Evolutionary conservation across 64 coral and sea anemone species (phyloP), one percentile per base, ranked within the genome.

Genomic region (Porites lutea): DNA sequence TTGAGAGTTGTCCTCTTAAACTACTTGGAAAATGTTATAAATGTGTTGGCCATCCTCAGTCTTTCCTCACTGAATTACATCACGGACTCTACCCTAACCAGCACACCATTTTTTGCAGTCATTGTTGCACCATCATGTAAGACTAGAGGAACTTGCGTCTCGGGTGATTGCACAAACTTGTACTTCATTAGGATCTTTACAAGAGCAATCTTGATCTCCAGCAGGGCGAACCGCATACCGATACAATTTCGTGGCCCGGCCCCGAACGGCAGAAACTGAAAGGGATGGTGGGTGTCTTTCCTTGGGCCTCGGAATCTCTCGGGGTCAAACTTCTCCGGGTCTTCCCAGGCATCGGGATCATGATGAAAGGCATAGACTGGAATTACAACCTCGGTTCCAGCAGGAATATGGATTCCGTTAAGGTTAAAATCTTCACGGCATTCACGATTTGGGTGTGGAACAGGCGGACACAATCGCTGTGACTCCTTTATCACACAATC

Each of bases 291-390:
- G 63, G 23, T 60, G 19, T 68, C 64, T 50, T 88, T 71, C 8
- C 45, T 52, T 2, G 75, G 18, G 6, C 70, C 81, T 14, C 75
- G 86, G 86, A 93, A 93, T 53, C 92, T 79, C 43, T 93, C 86
- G 18, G 92, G 92, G 52, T 93, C 78, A 53, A 93, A 93, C 86
- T 74, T 93, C 2, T 60, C 76, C 12, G 86, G 84, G 3, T 93
- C 54, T 43, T 76, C 48, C 92, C 92, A 93, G 16, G 82, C 77
- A 23, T 72, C 75, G 6, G 92, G 92, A 37, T 93, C 92, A 82
- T 93, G 85, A 21, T 93, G 92, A 5, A 93, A 77, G 53, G 92
- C 78, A 52, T 93, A 89, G 5, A 93, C 82, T 18, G 92, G 85
- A 50, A 79, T 71, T 2, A 79, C 20, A 20, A 93, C 49, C 53